phyloP scores from a whole-genome alignment of 2,113 vertebrate species.

The Lagopus leucura region DNA sequence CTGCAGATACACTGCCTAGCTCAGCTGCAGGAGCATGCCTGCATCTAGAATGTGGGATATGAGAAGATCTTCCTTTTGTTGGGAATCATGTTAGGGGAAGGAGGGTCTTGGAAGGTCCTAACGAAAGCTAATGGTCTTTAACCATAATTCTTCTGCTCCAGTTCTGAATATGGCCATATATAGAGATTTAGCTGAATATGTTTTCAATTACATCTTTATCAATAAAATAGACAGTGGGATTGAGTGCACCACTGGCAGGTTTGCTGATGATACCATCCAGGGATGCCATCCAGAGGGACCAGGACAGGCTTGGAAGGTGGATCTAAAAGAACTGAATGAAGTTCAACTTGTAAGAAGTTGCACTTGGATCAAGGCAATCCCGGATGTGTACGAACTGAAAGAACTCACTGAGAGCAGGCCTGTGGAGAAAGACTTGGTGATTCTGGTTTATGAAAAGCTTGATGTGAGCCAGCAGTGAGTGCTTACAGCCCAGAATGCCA shows the following conservation, averaged over 20 bases:
- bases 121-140: background rate
- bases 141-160: background rate
- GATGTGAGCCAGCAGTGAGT: no score
- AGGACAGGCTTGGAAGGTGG: background rate
- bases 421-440: no score
- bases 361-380: background rate
- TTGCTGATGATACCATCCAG: background rate
- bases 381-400: no score
- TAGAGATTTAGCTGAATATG: background rate
- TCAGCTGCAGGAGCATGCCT: background rate
- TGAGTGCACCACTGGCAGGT: no score
- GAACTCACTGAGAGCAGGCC: no score
- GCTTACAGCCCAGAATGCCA: no score
- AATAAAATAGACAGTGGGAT: background rate
- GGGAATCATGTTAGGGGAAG: background rate
- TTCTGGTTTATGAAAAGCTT: no score
- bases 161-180: background rate
- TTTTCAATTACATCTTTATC: background rate
- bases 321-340: background rate
- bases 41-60: background rate
- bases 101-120: background rate
- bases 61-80: background rate
- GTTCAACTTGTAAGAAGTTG: background rate
- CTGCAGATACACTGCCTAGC: background rate
- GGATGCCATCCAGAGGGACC: no score